phyloP scores from a whole-genome alignment of 2,888 invertebrate genomes.

The Ctenicera cuprea region DNA sequence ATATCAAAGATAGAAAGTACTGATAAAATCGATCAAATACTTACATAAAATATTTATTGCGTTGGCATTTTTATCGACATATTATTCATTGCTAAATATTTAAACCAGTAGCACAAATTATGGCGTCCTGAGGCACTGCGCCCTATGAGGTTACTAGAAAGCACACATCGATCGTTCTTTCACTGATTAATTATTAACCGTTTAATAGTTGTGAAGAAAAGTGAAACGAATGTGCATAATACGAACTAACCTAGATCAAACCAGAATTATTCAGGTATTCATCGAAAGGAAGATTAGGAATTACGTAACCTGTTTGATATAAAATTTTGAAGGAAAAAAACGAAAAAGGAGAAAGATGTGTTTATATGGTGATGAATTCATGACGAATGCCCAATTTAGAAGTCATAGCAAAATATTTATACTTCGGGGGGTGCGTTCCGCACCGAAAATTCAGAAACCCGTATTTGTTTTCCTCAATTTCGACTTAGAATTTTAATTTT shows the following conservation, averaged over 20 bases:
- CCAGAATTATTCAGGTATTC: background rate
- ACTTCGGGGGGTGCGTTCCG: too few relatives aligned
- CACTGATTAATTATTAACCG: background rate
- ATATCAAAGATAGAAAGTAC: background rate
- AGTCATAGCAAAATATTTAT: too few relatives aligned
- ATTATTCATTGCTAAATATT: background rate
- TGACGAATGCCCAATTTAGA: too few relatives aligned
- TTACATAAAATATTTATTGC: background rate
- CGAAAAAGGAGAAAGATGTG: too few relatives aligned
- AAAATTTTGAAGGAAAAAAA: background rate
- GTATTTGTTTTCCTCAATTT: too few relatives aligned
- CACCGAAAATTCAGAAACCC: too few relatives aligned
- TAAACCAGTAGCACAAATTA: background rate
- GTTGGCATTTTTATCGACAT: too few relatives aligned
- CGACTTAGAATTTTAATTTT: too few relatives aligned
- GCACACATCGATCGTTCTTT: slow-evolving; percentile 3
- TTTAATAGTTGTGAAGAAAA: background rate
- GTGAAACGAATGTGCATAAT: background rate
- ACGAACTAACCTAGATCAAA: background rate
- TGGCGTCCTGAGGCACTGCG: too few relatives aligned
- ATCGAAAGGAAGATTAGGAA: slow-evolving; percentile 2
- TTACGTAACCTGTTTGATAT: background rate
- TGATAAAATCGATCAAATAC: background rate
- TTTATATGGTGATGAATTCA: too few relatives aligned
- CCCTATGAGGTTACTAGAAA: too few relatives aligned